Evolutionary conservation across 2,888 invertebrate species (phyloP), one percentile per base, ranked within the genome.

Genomic region (Molanna angustata): DNA sequence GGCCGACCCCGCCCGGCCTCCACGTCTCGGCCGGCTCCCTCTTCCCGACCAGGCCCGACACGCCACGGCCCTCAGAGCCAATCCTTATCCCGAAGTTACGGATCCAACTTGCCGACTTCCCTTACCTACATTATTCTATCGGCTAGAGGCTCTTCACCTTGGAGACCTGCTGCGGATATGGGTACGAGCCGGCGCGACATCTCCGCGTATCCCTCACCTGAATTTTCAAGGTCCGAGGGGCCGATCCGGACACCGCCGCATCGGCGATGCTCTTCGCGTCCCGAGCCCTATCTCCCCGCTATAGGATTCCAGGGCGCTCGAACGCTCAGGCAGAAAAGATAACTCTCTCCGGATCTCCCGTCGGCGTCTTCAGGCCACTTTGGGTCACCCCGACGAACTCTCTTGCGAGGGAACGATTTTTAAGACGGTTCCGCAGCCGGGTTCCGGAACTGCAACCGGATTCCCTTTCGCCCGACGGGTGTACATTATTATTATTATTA

Each of bases 121-220:
- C 80, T 81, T 80, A 79, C 76, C 80, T 80, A 80, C 80, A 80
- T 83, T 82, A 76, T 73, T 81, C 79, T 75, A 79, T 78, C 75
- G 78, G 80, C 80, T 78, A 80, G 79, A 82, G 80, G 80, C 79
- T 80, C 73, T 75, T 80, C 73, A 82, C 82, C 83, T 83, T 80
- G 83, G 83, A 84, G 81, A 85, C 83, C 84, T 83, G 83, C 79
- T 84, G 83, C 82, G 82, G 83, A 81, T 83, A 81, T 82, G 77
- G 80, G 82, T 83, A 83, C 82, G 80, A 77, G 50, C 56, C 56
- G 61, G 61, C 61, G 58, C 56, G 55, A 59, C 56, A 57, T 52
- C 61, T 61, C 61, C 62, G 60, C 64, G 63, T 63, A 62, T 63
- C 64, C 63, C 64, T 65, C 63, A 62, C 63, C 62, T 62, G 63